Evolutionary conservation across 2,797 vertebrate genomes (phyloP).

Genomic region (Falco concolor): DNA sequence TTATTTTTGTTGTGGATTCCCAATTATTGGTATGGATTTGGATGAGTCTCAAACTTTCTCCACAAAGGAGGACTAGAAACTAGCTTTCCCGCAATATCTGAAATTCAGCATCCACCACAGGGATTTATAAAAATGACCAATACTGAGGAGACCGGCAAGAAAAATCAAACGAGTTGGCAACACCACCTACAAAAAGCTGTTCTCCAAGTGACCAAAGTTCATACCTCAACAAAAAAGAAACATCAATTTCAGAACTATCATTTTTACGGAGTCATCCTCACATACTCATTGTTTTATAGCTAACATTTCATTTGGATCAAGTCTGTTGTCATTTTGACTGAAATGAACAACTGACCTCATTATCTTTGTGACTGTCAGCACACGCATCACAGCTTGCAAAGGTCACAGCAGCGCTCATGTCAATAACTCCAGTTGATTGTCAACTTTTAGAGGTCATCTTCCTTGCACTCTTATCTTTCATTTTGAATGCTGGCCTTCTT

Average conservation of each 20-base stretch:
- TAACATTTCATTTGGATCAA: not conserved
- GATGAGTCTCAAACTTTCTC: not conserved
- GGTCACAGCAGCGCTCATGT: not conserved
- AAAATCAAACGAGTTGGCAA: not conserved
- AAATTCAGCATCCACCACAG: not conserved
- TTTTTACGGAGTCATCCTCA: not conserved
- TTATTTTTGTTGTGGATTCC: not conserved
- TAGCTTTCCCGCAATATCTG: not conserved
- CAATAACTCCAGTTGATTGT: not conserved
- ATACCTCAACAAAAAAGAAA: not conserved
- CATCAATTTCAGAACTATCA: not conserved
- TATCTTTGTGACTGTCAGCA: not conserved
- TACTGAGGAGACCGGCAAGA: not conserved
- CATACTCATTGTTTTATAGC: not conserved
- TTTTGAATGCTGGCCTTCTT: not conserved
- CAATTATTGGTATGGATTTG: not conserved
- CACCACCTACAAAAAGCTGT: not conserved
- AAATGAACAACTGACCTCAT: conserved; percentile 1
- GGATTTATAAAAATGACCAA: not conserved
- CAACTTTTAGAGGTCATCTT: not conserved
- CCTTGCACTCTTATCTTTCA: not conserved
- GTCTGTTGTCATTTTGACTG: not conserved
- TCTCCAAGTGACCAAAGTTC: not conserved
- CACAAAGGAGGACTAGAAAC: not conserved
- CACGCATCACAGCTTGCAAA: not conserved